Evolutionary conservation across 2,113 vertebrate genomes (phyloP).

Genomic region (Eidolon helvum): DNA sequence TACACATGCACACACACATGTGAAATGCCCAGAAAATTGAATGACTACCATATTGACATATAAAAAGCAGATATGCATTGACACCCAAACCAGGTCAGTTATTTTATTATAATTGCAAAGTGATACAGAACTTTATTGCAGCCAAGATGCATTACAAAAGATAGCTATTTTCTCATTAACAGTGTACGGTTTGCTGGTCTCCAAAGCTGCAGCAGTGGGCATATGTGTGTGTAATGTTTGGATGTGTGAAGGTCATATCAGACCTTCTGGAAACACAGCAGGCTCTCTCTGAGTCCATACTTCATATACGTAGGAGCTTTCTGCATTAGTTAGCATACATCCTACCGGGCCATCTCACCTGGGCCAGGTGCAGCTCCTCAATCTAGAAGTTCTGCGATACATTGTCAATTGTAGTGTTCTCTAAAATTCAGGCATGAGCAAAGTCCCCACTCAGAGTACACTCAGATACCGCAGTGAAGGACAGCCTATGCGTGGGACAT

Average conservation of each 20-base stretch:
- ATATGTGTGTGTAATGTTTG: neutral
- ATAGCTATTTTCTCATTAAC: neutral
- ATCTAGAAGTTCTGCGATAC: neutral
- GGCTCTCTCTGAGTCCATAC: neutral
- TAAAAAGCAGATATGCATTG: neutral
- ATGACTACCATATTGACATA: neutral
- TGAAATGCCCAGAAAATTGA: neutral
- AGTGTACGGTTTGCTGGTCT: neutral
- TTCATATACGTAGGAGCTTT: neutral
- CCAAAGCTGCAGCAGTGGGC: neutral
- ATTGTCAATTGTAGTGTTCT: neutral
- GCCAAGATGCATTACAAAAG: neutral
- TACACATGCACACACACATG: neutral
- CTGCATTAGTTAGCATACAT: neutral
- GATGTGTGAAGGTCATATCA: neutral
- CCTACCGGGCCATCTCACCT: neutral
- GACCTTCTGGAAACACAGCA: neutral
- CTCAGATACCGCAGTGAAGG: neutral
- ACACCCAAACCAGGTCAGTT: neutral
- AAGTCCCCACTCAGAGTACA: neutral
- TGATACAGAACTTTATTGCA: neutral
- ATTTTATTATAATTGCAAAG: neutral
- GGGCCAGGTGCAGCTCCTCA: neutral
- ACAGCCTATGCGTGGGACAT: neutral
- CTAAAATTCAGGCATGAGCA: neutral